phyloP scores from a whole-genome alignment of 2,888 invertebrate species.

The Petrolisthes cinctipes region DNA sequence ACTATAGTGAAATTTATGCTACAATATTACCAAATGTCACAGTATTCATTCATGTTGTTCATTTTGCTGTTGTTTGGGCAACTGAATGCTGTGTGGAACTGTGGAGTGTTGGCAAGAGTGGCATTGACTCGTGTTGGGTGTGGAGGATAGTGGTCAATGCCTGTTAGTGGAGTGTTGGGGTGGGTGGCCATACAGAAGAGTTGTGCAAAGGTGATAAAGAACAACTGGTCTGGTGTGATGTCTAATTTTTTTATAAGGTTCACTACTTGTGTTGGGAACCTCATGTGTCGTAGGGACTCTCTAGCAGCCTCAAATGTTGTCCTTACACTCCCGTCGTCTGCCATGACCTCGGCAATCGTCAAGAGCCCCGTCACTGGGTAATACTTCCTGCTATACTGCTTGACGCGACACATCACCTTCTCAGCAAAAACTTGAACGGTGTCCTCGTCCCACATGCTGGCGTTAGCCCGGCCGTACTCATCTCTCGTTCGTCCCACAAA shows the following conservation, averaged over 20 bases:
- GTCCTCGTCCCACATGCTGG: conserved; percentile 30
- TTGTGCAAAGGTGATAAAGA: conserved; percentile 43
- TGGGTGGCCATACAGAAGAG: conserved; percentile 29
- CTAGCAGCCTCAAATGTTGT: conserved; percentile 22
- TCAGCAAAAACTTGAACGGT: conserved; percentile 21
- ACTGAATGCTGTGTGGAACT: conserved; percentile 31
- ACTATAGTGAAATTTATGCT: no score
- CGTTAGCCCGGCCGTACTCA: conserved; percentile 27
- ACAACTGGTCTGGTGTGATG: conserved; percentile 43
- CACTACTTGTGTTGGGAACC: conserved; percentile 10
- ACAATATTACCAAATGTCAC: conserved; percentile 41
- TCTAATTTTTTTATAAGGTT: conserved; percentile 5
- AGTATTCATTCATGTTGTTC: conserved; percentile 20
- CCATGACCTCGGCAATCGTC: conserved; percentile 46
- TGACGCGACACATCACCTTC: conserved; percentile 41
- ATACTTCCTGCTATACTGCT: conserved; percentile 28
- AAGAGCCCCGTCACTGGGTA: conserved; percentile 26
- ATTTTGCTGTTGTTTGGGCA: conserved; percentile 25
- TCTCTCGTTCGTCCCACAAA: conserved; percentile 37
- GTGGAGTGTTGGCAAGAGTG: conserved; percentile 41
- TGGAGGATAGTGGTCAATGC: conserved; percentile 41
- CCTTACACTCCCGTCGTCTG: conserved; percentile 39
- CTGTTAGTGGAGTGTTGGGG: conserved; percentile 7
- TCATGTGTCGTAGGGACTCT: not conserved
- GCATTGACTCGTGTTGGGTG: conserved; percentile 27